Base-by-base conservation (phyloP, 2,113 vertebrate genomes). In the Myotis brandtii region DNA sequence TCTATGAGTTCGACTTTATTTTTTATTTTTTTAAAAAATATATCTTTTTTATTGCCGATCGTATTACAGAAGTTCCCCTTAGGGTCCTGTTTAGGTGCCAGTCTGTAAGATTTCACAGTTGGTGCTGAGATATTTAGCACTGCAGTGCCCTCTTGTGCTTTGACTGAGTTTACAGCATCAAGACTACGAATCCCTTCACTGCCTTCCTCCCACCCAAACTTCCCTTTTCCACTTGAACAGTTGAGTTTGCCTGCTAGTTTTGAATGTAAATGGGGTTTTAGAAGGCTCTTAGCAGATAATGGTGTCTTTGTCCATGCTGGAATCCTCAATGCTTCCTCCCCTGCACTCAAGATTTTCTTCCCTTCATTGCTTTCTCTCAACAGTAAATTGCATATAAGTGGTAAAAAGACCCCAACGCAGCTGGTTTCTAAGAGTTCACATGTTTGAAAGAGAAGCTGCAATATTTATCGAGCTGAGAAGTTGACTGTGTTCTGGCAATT, bases 121-220 rank as follows among this genome's bases (percentile, higher is more conserved):
- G 2, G 37, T 13, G 10, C 34, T 9, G 72, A 83, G 70, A 77
- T 94, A 73, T 11, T 93, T 95, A 96, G 97, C 93, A 6, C 92
- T 75, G 86, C 86, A 97, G 97, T 98, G 98, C 98, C 98, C 98
- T 96, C 98, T 97, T 54, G 98, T 23, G 98, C 40, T 95, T 52
- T 0, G 18, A 43, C 0, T 0, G 81, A n/a, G 21, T 14, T 21
- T 5, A 11, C 82, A 64, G 70, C 43, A 43, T 43, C 46, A 77
- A 70, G n/a, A 13, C 21, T 0, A 76, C 67, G 94, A 86, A 56
- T 14, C 34, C n/a, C 4, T n/a, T 75, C 43, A 25, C 23, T 14
- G 64, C 48, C 69, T 93, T 75, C 50, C 34, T 54, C 52, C 62
- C 30, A 75, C 8, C 46, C 25, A 30, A 2, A 76, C 82, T 83